phyloP scores from a whole-genome alignment of 2,797 vertebrate genomes.

The Apogon talboti region DNA sequence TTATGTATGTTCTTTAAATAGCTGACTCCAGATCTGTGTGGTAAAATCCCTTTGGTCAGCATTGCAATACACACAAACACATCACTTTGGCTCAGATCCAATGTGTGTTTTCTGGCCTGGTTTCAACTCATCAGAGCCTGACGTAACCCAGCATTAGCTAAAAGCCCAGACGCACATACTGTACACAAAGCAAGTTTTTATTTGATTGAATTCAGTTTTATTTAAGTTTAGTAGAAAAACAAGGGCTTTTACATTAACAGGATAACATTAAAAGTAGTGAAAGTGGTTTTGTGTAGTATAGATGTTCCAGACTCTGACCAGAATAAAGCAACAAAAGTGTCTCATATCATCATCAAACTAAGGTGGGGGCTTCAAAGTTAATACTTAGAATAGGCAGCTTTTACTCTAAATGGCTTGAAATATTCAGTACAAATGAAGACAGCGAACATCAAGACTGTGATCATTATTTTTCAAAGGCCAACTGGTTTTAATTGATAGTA shows the following conservation, averaged over 20 bases:
- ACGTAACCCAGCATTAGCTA: constrained; percentile 28
- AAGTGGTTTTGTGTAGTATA: too few species aligned
- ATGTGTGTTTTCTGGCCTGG: constrained; percentile 30
- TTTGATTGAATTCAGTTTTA: constrained; percentile 14
- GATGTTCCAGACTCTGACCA: too few species aligned
- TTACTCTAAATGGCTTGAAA: too few species aligned
- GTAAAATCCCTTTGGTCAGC: constrained; percentile 40
- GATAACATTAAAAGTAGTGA: too few species aligned
- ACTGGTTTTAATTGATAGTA: constrained; percentile 11
- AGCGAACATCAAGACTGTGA: too few species aligned
- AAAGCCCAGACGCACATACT: constrained; percentile 13
- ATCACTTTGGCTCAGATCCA: constrained; percentile 21
- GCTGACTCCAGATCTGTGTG: constrained; percentile 47
- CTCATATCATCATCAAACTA: too few species aligned
- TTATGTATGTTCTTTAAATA: constrained; percentile 39
- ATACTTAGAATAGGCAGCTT: too few species aligned
- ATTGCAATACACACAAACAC: constrained; percentile 12
- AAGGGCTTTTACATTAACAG: too few species aligned
- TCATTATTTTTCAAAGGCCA: not conserved
- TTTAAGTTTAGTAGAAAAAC: not conserved
- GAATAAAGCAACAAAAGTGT: too few species aligned
- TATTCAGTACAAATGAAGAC: too few species aligned
- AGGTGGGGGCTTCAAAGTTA: too few species aligned
- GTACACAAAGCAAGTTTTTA: not conserved
- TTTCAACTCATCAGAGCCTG: constrained; percentile 28